Base-by-base conservation (phyloP, 2,888 invertebrate genomes). In the Seladonia tumulorum region DNA sequence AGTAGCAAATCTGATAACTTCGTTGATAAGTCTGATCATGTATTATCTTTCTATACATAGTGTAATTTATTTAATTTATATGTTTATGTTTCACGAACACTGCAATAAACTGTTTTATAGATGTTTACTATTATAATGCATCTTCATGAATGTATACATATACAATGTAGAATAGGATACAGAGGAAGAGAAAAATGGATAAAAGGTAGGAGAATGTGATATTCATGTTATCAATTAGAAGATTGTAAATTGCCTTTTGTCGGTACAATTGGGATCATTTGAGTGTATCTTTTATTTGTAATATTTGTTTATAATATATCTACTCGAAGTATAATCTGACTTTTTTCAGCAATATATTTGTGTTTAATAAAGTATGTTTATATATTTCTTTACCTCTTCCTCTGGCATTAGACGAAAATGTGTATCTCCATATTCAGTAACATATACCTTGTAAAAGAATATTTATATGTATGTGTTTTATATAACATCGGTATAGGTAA, bases 391-490 rank as follows among this genome's bases (percentile, higher is more conserved):
- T 70, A 22, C 60, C 25, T 70, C 80, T 81, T 79, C 79, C 76
- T 84, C 81, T 81, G 77, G 29, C 57, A 47, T 35, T 81, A 79
- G 73, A 70, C 60, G 57, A 70, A 77, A 72, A 60, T n/a, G 29
- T 75, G 85, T 71, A 79, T 81, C 57, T 57, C 47, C 66, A 66
- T 68, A 72, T 79, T 80, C 76, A 83, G 76, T 25, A 75, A 42
- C 49, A 49, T 66, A 63, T 68, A 82, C 49, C 78, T 76, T 42
- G 16, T 81, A 89, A 74, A 75, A 80, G 83, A 75, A 77, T 90
- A 91, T 91, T 89, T 92, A 92, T 88, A 87, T 78, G 82, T 90
- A 87, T 83, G 85, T 91, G 90, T 91, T 92, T 92, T 92, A 86
- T 91, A 92, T 85, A 82, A 88, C 76, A 75, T 86, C 83, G 66